Evolutionary conservation across 1,140 invertebrate genomes (phyloP).

Genomic region (Odontomachus brunneus): DNA sequence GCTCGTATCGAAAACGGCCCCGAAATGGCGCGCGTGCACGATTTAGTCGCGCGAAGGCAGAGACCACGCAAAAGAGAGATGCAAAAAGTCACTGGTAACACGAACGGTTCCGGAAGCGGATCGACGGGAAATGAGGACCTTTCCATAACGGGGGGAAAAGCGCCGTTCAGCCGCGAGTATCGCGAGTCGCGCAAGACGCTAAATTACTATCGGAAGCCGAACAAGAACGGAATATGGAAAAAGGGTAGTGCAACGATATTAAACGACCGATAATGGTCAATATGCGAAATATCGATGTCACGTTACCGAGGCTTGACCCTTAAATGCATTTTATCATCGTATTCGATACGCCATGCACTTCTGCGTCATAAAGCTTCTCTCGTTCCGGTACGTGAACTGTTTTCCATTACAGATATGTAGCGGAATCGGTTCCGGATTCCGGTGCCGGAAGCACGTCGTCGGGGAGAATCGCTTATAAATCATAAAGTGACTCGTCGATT

Average conservation of each 20-base stretch:
- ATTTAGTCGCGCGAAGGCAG: conserved; percentile 14
- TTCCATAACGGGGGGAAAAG: conserved; percentile 19
- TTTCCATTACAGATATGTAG: background rate
- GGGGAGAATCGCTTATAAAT: background rate
- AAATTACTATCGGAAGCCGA: conserved; percentile 40
- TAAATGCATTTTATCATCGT: background rate
- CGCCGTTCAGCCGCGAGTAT: background rate
- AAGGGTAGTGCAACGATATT: background rate
- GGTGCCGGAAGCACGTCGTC: background rate
- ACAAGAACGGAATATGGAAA: background rate
- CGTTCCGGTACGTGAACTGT: background rate
- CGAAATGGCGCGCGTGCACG: background rate
- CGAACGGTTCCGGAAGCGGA: conserved; percentile 1
- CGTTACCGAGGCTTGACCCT: background rate
- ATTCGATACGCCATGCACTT: background rate
- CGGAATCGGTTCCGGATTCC: background rate
- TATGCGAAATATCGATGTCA: conserved; percentile 16
- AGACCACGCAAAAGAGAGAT: too few species aligned
- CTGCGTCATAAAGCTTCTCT: background rate
- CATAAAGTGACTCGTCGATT: background rate
- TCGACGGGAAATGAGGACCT: conserved; percentile 39
- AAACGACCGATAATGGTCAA: conserved; percentile 14
- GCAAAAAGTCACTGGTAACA: background rate
- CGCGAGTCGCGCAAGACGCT: background rate
- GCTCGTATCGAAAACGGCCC: background rate